Evolutionary conservation across 2,113 vertebrate genomes (phyloP), one percentile per base, ranked within the genome.

Genomic region (Cygnus atratus): DNA sequence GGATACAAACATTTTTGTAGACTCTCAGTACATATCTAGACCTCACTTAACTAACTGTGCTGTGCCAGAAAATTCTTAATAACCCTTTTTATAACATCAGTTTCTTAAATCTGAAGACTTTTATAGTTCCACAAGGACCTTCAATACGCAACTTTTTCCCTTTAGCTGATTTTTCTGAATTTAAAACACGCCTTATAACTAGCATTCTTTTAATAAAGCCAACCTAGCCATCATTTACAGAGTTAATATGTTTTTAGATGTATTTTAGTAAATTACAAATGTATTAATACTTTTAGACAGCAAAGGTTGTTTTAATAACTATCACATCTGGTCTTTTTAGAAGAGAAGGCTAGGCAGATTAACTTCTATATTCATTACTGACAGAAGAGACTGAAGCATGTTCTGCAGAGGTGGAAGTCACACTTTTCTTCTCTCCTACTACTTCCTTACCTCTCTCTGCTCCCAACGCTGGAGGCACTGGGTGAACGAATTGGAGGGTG

Each of bases 381-480:
- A 74, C 33, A 46, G 65, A 88, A 90, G 44, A 79, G 35, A 68
- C 57, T 35, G 26, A 39, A 24, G 13, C 4, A 9, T 13, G 9
- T 33, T 84, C 65, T 70, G 3, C 29, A 19, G 59, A 89, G 46
- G 37, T 35, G 25, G 50, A 78, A 58, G 20, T 66, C 31, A 21
- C 35, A 19, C 31, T 59, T 62, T 84, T 31, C 41, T 68, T 58
- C 54, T 72, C 37, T 86, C 39, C 58, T 37, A 62, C 28, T 48
- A 35, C 24, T 76, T 79, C 25, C 94, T 98, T 98, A 98, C 98
- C 98, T 98, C 94, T 98, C 98, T 93, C 98, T 97, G 94, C 98
- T 98, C 84, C 98, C 98, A 86, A 98, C 97, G 26, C 98, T 98
- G 96, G 98, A 98, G 92, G 98, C 98, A 96, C 98, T 98, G 66